phyloP scores from a whole-genome alignment of 2,113 vertebrate genomes.

The Athene cunicularia region DNA sequence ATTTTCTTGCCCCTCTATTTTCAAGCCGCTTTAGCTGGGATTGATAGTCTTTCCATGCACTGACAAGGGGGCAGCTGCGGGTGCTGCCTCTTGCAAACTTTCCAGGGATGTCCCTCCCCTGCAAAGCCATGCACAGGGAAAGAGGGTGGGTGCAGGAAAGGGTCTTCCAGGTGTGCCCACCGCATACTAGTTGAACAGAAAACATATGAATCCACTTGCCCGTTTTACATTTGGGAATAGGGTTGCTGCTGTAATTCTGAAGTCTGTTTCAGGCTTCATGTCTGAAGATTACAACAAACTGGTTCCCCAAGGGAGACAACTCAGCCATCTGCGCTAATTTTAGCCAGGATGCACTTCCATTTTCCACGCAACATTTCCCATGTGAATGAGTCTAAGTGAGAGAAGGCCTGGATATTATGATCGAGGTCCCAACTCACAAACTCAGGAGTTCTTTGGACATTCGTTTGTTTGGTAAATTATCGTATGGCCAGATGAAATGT shows the following conservation, averaged over 20 bases:
- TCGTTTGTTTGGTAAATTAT: neutral
- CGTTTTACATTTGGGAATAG: neutral
- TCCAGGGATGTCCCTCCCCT: neutral
- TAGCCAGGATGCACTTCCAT: neutral
- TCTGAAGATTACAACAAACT: neutral
- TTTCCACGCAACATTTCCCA: neutral
- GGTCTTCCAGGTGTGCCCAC: neutral
- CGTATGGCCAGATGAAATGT: neutral
- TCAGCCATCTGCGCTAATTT: neutral
- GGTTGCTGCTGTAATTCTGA: neutral
- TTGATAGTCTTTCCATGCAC: neutral
- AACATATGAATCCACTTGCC: neutral
- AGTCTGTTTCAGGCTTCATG: neutral
- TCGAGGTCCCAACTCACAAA: rapidly evolving
- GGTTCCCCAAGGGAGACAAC: neutral
- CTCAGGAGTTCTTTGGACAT: neutral
- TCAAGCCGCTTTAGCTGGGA: no score
- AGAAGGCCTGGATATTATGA: neutral
- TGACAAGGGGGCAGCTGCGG: neutral
- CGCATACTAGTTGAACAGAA: neutral
- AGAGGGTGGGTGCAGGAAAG: rapidly evolving
- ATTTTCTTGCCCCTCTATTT: neutral
- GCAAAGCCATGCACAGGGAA: rapidly evolving
- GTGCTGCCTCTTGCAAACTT: neutral
- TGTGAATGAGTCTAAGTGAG: neutral